Percentiles rank a stretch among this genome's conserved stretches.
Conservation (phyloP, 92 coral and sea anemone species). For the Parazoanthus darwini region DNA sequence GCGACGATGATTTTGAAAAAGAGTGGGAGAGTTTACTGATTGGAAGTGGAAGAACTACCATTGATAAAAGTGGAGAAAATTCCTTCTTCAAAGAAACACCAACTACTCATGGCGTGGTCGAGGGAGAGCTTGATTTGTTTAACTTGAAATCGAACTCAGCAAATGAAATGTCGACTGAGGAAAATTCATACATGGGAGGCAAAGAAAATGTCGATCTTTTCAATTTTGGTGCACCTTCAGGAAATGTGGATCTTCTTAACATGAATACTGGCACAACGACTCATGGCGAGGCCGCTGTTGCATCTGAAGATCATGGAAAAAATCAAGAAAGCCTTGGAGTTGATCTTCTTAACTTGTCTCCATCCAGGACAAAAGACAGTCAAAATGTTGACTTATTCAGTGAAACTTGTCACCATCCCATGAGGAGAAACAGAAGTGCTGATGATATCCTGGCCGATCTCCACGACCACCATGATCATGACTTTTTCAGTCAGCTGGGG, state of each 20-base stretch:
- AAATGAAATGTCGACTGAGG: neutral
- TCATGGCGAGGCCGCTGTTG: conserved; percentile 59
- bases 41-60: conserved; percentile 8
- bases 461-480: conserved; percentile 71
- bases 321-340: conserved; percentile 30
- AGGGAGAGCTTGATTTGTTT: conserved; percentile 65
- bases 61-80: conserved; percentile 42
- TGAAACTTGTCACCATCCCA: conserved; percentile 56
- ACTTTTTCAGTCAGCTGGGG: conserved; percentile 77
- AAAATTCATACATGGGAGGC: neutral
- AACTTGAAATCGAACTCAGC: conserved; percentile 49
- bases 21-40: conserved; percentile 61
- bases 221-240: conserved; percentile 41
- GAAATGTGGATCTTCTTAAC: conserved; percentile 32
- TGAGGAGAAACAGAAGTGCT: conserved; percentile 86
- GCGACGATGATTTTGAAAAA: conserved; percentile 77
- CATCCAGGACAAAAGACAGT: conserved; percentile 59
- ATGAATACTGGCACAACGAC: neutral
- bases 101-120: conserved; percentile 21
- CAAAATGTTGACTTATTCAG: conserved; percentile 82
- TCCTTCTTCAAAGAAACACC: conserved; percentile 76
- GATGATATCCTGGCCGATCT: conserved; percentile 78
- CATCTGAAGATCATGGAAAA: conserved; percentile 57
- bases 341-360: conserved; percentile 34
- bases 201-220: conserved; percentile 45